Percentiles rank a stretch among this genome's conserved stretches.
phyloP scores from a whole-genome alignment of 2,113 vertebrate genomes.

The Callionymus lyra region DNA sequence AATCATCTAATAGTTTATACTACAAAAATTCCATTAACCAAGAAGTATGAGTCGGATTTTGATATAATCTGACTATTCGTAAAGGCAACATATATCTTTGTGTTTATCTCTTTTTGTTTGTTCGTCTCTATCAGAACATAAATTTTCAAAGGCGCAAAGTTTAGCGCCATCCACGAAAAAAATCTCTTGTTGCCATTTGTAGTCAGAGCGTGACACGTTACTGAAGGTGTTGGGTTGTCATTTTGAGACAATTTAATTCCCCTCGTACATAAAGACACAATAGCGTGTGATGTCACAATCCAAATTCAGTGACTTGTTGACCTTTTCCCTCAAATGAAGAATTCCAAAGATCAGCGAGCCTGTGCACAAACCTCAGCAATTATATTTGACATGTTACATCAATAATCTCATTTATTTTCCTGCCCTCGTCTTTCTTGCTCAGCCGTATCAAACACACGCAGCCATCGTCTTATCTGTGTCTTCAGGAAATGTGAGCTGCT shows the following conservation, averaged over 20 bases:
- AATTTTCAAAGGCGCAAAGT: constrained; percentile 25
- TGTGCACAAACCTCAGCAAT: constrained; percentile 75
- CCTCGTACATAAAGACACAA: too few species aligned
- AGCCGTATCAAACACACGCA: constrained; percentile 14
- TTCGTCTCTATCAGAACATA: neutral
- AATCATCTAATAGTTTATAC: too few species aligned
- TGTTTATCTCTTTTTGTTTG: neutral
- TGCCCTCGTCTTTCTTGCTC: constrained; percentile 9
- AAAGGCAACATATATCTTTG: neutral
- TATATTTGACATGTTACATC: constrained; percentile 81
- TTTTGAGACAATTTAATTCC: too few species aligned
- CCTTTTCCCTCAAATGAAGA: constrained; percentile 44
- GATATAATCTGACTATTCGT: neutral
- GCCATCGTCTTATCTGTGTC: constrained; percentile 64
- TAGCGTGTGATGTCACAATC: constrained; percentile 31
- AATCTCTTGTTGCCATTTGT: too few species aligned
- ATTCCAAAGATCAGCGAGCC: constrained; percentile 59
- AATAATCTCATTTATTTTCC: constrained; percentile 73
- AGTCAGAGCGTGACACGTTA: too few species aligned
- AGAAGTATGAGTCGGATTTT: too few species aligned
- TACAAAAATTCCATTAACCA: too few species aligned
- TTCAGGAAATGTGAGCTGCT: constrained; percentile 69
- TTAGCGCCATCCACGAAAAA: neutral
- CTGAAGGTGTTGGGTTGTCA: too few species aligned
- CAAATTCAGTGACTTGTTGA: constrained; percentile 36